These are phyloP conservation scores for Opisthograptis luteolata DNA, from an alignment of 2,888 invertebrate species.

Conservation along the genomic window DNA sequence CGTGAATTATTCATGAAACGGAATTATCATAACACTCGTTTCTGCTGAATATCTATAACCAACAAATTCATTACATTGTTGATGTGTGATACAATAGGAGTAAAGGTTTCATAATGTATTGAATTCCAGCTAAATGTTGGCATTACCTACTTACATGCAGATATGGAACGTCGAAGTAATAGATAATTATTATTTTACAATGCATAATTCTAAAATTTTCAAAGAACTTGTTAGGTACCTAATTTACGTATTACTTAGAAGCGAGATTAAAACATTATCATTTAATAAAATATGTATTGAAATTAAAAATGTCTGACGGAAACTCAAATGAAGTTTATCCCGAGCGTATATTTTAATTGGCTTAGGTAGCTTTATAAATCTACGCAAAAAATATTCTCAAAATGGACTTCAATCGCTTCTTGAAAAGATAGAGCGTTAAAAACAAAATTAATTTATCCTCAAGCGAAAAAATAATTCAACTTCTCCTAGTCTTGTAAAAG, in stretches of 20 bases:
- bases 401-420: constrained; percentile 31
- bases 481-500: constrained; percentile 41
- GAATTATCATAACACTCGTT: constrained; percentile 53
- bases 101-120: not conserved
- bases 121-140: too few species aligned
- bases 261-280: constrained; percentile 16
- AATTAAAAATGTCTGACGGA: constrained; percentile 20
- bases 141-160: too few species aligned
- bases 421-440: constrained; percentile 40
- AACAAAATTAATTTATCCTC: constrained; percentile 60
- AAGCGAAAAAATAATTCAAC: constrained; percentile 56
- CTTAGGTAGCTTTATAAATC: constrained; percentile 29
- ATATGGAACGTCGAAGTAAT: too few species aligned
- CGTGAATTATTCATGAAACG: constrained; percentile 67
- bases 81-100: constrained; percentile 2
- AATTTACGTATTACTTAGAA: constrained; percentile 1
- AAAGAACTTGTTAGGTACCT: too few species aligned
- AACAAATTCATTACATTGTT: constrained; percentile 23
- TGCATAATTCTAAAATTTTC: too few species aligned
- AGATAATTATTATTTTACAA: too few species aligned
- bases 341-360: constrained; percentile 30
- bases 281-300: constrained; percentile 22
- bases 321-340: constrained; percentile 28
- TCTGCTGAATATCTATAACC: constrained; percentile 16
- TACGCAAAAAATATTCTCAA: constrained; percentile 28